Conservation (phyloP, 2,888 invertebrate genomes). For the Eupithecia pulchellata region DNA sequence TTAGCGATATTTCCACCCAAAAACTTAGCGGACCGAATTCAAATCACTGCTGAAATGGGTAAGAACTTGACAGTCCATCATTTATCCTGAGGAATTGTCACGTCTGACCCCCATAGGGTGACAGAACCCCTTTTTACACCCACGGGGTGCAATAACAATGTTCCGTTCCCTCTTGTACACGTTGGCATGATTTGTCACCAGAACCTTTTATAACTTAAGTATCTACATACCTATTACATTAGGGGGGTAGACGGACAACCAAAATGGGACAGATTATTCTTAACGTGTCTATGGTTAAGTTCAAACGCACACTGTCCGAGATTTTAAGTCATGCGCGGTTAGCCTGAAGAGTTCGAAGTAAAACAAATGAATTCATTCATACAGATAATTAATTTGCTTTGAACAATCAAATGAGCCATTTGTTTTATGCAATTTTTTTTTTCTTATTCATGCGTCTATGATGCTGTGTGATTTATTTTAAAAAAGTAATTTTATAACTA, state of each 20-base stretch:
- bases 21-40: constrained; percentile 10
- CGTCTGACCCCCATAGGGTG: constrained; percentile 19
- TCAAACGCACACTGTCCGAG: too few species aligned
- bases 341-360: too few species aligned
- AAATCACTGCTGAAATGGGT: constrained; percentile 24
- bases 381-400: too few species aligned
- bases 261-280: neutral
- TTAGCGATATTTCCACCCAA: constrained; percentile 5
- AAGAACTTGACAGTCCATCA: constrained; percentile 27
- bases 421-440: too few species aligned
- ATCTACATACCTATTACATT: constrained; percentile 34
- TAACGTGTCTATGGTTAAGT: too few species aligned
- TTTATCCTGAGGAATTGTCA: constrained; percentile 29
- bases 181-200: constrained; percentile 41
- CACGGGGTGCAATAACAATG: constrained; percentile 27
- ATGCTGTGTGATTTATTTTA: too few species aligned
- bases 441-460: too few species aligned
- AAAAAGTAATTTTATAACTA: too few species aligned
- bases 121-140: constrained; percentile 12
- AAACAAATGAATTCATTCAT: too few species aligned
- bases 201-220: constrained; percentile 44
- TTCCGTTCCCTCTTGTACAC: constrained; percentile 28
- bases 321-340: too few species aligned
- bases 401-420: too few species aligned
- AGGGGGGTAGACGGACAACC: constrained; percentile 32